Base-by-base conservation (phyloP, 37 sponge, comb jelly and placozoan genomes). In the Eunapius fragilis region DNA sequence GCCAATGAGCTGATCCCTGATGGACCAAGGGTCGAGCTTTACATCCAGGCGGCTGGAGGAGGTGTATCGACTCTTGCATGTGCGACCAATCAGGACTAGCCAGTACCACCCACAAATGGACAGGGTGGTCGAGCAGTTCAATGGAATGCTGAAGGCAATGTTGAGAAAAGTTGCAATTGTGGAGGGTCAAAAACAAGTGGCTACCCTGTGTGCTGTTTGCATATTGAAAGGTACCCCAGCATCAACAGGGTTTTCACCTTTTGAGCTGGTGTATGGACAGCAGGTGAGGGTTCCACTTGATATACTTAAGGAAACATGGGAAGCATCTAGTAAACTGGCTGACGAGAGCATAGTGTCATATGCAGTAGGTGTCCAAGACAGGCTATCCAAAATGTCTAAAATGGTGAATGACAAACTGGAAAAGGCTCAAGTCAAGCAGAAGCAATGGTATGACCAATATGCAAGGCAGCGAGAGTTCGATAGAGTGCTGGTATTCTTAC, bases 71-170 rank as follows among this genome's bases (percentile, higher is more conserved):
- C 45, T 82, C 7, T 26, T 87, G 26, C 67, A 47, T 24, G 47
- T 87, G 69, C 68, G 73, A 25, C 67, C 70, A 6, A 81, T 82
- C 30, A 47, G 70, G 49, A 87, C 81, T 17, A 74, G 70, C 48
- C 87, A 72, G 2, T 85, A 85, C 41, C 86, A 85, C 24, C 86
- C 79, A 11, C 86, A 85, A 47, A 85, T 79, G 27, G 79, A 87
- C 67, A 81, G 87, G 22, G 26, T 87, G 75, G 87, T 87, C 12
- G 81, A 87, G 67, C 27, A 81, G 25, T 87, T 87, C 74, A 80
- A 80, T 37, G n/a, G 26, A 32, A 87, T 67, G 34, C 36, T 87
- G 74, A 80, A 87, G 50, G 67, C 67, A 6, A 85, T 85, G 77
- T 38, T 85, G 11, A 30, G 38, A 67, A 83, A 74, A 27, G 28